A percentile compares a stretch with the other conserved stretches of the same genome.
Evolutionary conservation across 2,797 vertebrate genomes (phyloP).

Genomic region (Danio kyathit): DNA sequence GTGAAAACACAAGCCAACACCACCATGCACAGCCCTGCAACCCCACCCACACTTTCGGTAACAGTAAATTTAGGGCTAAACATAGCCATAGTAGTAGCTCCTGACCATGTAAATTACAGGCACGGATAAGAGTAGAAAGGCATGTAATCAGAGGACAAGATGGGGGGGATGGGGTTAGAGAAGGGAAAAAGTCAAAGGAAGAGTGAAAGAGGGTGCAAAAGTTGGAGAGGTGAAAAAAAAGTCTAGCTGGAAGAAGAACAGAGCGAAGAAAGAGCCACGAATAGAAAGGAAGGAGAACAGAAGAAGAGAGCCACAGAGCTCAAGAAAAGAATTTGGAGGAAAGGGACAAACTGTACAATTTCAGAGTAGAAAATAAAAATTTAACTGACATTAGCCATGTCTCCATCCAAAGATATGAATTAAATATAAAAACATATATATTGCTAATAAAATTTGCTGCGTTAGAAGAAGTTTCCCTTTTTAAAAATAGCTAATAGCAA

Average conservation of each 20-base stretch:
- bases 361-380: slow-evolving; percentile 16
- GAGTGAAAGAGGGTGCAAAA: slow-evolving; percentile 39
- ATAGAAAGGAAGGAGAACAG: slow-evolving; percentile 16
- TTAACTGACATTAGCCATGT: too few species aligned
- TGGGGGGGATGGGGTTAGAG: slow-evolving; percentile 61
- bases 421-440: too few species aligned
- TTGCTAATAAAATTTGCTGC: too few species aligned
- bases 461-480: too few species aligned
- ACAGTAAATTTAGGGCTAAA: slow-evolving; percentile 86
- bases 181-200: slow-evolving; percentile 54
- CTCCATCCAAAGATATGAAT: too few species aligned
- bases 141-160: slow-evolving; percentile 80
- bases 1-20: slow-evolving; percentile 85
- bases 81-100: slow-evolving; percentile 83
- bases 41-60: slow-evolving; percentile 86
- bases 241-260: slow-evolving; percentile 31
- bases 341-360: slow-evolving; percentile 1
- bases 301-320: background rate
- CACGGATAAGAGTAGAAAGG: slow-evolving; percentile 72
- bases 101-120: slow-evolving; percentile 84
- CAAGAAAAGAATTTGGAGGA: background rate
- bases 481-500: too few species aligned
- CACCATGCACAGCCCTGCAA: slow-evolving; percentile 73
- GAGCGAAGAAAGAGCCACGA: slow-evolving; percentile 1
- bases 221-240: slow-evolving; percentile 32